Percentiles rank a stretch among this genome's conserved stretches.
phyloP scores from a whole-genome alignment of 2,888 invertebrate genomes.

The Aphodius sticticus region DNA sequence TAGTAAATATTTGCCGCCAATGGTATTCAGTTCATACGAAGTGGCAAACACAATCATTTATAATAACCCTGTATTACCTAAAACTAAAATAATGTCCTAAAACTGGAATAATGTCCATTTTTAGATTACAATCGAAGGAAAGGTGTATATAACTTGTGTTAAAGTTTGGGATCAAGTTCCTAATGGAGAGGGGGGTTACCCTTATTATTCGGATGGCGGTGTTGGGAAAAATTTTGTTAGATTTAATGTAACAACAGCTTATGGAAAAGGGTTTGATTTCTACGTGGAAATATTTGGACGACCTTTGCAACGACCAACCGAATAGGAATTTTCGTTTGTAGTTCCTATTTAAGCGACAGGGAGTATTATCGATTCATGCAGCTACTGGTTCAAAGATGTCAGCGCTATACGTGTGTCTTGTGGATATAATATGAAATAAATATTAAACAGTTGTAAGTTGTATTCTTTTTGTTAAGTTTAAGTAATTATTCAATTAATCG shows the following conservation, averaged over 20 bases:
- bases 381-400: neutral
- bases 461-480: neutral
- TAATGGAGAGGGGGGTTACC: constrained; percentile 52
- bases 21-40: too few relatives aligned
- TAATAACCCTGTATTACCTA: neutral
- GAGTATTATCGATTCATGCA: neutral
- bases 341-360: neutral
- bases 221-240: constrained; percentile 58
- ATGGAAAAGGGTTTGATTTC: constrained; percentile 62
- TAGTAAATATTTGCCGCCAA: neutral
- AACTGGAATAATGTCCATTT: constrained; percentile 40
- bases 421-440: neutral
- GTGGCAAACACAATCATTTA: neutral
- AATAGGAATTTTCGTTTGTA: neutral
- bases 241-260: constrained; percentile 57
- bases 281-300: constrained; percentile 59
- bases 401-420: neutral
- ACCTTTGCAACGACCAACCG: neutral
- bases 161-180: constrained; percentile 55
- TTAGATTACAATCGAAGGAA: constrained; percentile 57
- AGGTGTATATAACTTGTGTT: constrained; percentile 59
- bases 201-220: constrained; percentile 56
- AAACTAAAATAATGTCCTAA: neutral
- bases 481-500: neutral
- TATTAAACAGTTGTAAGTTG: neutral